These are phyloP conservation scores for Baronia brevicornis DNA, from an alignment of 2,888 invertebrate species.

Conservation along the genomic window DNA sequence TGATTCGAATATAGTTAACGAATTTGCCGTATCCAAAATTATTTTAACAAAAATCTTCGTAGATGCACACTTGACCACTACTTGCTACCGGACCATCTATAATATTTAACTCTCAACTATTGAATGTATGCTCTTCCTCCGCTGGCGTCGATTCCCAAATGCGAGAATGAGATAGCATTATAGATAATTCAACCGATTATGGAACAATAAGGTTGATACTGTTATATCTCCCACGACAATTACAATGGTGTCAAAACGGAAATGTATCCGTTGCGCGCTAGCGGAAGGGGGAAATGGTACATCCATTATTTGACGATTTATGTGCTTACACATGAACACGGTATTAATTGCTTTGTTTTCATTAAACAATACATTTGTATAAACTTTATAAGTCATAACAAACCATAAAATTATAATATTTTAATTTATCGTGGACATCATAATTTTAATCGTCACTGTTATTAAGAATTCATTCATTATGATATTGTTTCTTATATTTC, in stretches of 20 bases:
- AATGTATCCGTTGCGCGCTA: conserved; percentile 40
- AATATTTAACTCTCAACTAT: conserved; percentile 28
- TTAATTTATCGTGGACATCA: no score
- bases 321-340: conserved; percentile 23
- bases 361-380: no score
- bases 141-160: background rate
- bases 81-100: conserved; percentile 28
- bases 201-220: conserved; percentile 29
- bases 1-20: background rate
- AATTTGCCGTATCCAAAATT: conserved; percentile 22
- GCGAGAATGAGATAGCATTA: conserved; percentile 26
- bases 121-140: conserved; percentile 28
- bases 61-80: conserved; percentile 13
- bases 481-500: no score
- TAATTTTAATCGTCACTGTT: no score
- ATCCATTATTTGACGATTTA: conserved; percentile 26
- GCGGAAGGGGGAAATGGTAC: conserved; percentile 33
- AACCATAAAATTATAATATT: no score
- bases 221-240: conserved; percentile 53
- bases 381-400: conserved; percentile 5
- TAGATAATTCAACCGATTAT: conserved; percentile 39
- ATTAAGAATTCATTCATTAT: no score
- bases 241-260: conserved; percentile 59
- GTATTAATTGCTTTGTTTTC: no score
- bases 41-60: conserved; percentile 1